phyloP scores from a whole-genome alignment of 2,113 vertebrate species.

The Neotoma lepida region DNA sequence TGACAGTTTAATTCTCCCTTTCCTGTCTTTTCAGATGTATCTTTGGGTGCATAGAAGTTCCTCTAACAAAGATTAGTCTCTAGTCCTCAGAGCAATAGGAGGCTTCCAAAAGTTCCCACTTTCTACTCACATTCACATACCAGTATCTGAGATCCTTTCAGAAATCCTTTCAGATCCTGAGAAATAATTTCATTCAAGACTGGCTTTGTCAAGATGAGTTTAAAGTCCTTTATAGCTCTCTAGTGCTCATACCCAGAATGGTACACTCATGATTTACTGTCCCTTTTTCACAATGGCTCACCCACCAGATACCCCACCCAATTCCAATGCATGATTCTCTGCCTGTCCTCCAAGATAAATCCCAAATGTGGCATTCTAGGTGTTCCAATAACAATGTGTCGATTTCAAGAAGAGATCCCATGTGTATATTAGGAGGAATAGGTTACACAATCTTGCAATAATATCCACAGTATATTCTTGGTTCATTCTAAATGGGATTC shows the following conservation, averaged over 20 bases:
- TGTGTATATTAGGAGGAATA: not conserved
- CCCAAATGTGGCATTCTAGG: not conserved
- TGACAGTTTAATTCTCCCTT: not conserved
- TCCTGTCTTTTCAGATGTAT: not conserved
- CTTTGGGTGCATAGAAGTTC: not conserved
- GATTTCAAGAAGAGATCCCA: not conserved
- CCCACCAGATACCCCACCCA: rapidly evolving
- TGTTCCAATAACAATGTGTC: not conserved
- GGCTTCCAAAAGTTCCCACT: not conserved
- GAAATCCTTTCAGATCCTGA: too few species aligned
- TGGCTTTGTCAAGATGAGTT: not conserved
- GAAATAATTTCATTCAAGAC: not conserved
- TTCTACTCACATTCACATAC: not conserved
- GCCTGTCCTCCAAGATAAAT: not conserved
- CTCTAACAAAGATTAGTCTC: not conserved
- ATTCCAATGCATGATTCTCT: not conserved
- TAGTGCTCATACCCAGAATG: not conserved
- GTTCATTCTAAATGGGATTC: not conserved
- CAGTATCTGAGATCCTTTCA: not conserved
- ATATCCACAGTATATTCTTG: not conserved
- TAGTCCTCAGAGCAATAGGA: not conserved
- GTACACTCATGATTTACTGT: not conserved
- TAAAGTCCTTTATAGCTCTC: not conserved
- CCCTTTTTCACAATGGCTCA: not conserved
- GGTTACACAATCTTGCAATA: not conserved